Conservation (phyloP, 2,888 invertebrate species). For the Leptopilina myrica region DNA sequence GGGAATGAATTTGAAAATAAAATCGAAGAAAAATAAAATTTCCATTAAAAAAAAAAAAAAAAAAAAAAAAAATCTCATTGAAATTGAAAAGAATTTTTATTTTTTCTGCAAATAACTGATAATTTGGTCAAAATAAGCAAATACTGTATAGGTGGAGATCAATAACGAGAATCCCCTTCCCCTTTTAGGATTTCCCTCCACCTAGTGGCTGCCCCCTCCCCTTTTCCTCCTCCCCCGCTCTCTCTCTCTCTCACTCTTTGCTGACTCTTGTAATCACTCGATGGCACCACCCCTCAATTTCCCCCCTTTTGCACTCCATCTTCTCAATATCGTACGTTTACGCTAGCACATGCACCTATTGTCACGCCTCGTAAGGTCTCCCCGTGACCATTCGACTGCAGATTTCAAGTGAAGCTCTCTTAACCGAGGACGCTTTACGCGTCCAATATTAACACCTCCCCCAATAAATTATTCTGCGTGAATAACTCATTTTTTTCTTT, state of each 20-base stretch:
- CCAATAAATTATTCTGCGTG: no score
- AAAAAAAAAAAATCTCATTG: neutral
- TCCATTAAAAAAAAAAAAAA: neutral
- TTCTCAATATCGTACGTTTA: conserved; percentile 15
- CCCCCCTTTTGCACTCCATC: neutral
- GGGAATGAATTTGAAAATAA: no score
- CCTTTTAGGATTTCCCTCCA: neutral
- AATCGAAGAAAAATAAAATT: no score
- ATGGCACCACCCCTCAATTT: neutral
- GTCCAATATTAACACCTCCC: no score
- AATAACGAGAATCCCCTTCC: conserved; percentile 3
- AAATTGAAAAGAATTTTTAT: neutral
- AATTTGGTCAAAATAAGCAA: conserved; percentile 8
- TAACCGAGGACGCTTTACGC: no score
- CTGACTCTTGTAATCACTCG: neutral
- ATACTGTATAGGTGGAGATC: conserved; percentile 17
- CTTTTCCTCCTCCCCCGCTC: neutral
- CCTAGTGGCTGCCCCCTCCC: neutral
- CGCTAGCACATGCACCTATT: conserved; percentile 23
- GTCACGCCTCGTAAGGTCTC: neutral
- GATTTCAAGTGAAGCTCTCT: neutral
- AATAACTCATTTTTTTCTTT: no score
- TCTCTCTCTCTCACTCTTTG: neutral
- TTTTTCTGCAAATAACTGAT: neutral
- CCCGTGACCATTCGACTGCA: neutral